Conservation (phyloP, 92 coral and sea anemone genomes). For the Siderastrea radians region DNA sequence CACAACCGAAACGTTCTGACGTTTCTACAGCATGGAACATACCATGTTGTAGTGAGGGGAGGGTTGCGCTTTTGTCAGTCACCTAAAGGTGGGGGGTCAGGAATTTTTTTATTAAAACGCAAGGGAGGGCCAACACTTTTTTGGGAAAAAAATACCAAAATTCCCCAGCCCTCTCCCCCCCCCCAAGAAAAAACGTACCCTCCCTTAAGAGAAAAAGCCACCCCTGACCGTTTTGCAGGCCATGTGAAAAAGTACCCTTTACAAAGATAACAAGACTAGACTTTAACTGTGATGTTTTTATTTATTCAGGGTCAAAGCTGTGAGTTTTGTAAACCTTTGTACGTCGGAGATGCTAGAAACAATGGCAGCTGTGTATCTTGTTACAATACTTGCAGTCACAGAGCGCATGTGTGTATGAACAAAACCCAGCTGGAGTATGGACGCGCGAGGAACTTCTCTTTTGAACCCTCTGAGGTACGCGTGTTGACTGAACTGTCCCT, state of each 20-base stretch:
- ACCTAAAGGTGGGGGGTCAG: too few relatives aligned
- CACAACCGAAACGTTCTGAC: too few relatives aligned
- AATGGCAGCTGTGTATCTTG: conserved; percentile 91
- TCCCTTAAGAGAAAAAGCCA: too few relatives aligned
- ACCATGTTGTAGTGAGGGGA: too few relatives aligned
- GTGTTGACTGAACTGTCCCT: not conserved
- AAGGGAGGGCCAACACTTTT: too few relatives aligned
- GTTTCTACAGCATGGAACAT: too few relatives aligned
- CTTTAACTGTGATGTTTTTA: not conserved
- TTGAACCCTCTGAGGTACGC: conserved; percentile 66
- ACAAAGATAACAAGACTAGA: not conserved
- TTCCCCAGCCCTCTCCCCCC: too few relatives aligned
- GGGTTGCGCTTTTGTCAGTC: too few relatives aligned
- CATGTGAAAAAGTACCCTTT: not conserved
- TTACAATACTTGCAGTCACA: conserved; percentile 69
- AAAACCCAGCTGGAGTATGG: conserved; percentile 48
- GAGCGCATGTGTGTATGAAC: conserved; percentile 87
- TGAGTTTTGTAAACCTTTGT: conserved; percentile 88
- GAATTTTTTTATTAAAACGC: too few relatives aligned
- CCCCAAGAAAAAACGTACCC: too few relatives aligned
- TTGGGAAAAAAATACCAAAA: too few relatives aligned
- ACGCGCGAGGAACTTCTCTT: conserved; percentile 39
- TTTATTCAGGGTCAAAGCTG: conserved; percentile 82
- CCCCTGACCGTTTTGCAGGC: too few relatives aligned
- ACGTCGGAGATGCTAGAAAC: conserved; percentile 83